Evolutionary conservation across 2,113 vertebrate genomes (phyloP).

Genomic region (Chiloscyllium plagiosum): DNA sequence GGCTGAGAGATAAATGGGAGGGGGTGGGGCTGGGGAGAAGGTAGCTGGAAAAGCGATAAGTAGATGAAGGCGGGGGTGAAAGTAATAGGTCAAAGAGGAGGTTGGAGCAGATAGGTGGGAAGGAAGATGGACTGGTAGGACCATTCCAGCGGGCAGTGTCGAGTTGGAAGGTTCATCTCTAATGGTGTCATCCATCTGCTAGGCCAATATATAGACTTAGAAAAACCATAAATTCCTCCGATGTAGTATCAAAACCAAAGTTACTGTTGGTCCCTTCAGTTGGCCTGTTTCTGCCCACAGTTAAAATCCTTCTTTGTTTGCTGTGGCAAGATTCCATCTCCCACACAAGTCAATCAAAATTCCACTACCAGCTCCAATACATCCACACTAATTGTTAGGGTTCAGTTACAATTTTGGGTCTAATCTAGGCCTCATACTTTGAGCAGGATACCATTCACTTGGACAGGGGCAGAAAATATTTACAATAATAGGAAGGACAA

Average conservation of each 20-base stretch:
- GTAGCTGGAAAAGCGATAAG: too few species aligned
- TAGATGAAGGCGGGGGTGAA: too few species aligned
- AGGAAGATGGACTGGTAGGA: too few species aligned
- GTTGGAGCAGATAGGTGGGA: too few species aligned
- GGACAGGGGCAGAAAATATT: too few species aligned
- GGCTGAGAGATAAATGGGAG: too few species aligned
- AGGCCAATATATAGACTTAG: not conserved
- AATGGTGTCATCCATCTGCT: not conserved
- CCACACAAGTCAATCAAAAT: not conserved
- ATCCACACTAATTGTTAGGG: not conserved
- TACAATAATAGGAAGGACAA: too few species aligned
- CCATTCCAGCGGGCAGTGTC: too few species aligned
- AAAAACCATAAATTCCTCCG: not conserved
- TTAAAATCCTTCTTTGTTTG: not conserved
- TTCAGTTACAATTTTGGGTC: not conserved
- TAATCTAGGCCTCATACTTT: not conserved
- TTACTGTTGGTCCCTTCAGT: not conserved
- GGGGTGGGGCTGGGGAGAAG: too few species aligned
- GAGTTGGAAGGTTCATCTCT: not conserved
- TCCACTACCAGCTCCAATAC: not conserved
- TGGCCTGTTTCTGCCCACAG: not conserved
- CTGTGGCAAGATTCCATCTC: not conserved
- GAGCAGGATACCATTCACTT: too few species aligned
- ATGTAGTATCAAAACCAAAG: not conserved
- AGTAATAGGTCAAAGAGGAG: too few species aligned